Percentiles rank a stretch among this genome's conserved stretches.
phyloP scores from a whole-genome alignment of 2,888 invertebrate genomes.

The Augiades crinisus region DNA sequence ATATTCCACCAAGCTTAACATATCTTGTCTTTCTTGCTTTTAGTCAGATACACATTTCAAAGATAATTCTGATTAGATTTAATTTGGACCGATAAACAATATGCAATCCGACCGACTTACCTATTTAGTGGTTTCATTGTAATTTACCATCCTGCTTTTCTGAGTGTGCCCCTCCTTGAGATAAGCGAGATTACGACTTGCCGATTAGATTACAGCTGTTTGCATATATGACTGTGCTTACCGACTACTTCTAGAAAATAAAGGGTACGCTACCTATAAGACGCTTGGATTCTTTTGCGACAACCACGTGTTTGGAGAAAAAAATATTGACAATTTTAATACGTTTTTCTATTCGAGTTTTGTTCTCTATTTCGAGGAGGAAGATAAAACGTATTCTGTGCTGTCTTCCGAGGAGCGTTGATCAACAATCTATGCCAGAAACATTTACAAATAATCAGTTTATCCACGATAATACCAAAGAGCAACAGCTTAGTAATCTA shows the following conservation, averaged over 20 bases:
- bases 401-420: too few species aligned
- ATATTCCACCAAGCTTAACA: not conserved
- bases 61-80: not conserved
- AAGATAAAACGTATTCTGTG: too few species aligned
- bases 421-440: too few species aligned
- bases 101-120: not conserved
- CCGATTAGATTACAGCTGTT: constrained; percentile 35
- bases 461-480: too few species aligned
- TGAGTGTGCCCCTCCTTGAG: constrained; percentile 24
- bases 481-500: too few species aligned
- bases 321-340: not conserved
- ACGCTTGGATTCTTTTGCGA: not conserved
- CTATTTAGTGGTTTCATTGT: constrained; percentile 1
- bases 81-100: not conserved
- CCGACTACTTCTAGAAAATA: constrained; percentile 1
- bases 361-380: too few species aligned
- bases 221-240: constrained; percentile 27
- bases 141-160: constrained; percentile 7
- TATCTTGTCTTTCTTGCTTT: not conserved
- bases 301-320: not conserved
- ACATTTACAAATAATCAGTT: too few species aligned
- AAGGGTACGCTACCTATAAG: not conserved
- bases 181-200: constrained; percentile 30
- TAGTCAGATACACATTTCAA: not conserved
- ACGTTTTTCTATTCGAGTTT: not conserved